These are phyloP conservation scores for Luscinia luscinia DNA, from an alignment of 2,797 vertebrate species.

Conservation along the genomic window DNA sequence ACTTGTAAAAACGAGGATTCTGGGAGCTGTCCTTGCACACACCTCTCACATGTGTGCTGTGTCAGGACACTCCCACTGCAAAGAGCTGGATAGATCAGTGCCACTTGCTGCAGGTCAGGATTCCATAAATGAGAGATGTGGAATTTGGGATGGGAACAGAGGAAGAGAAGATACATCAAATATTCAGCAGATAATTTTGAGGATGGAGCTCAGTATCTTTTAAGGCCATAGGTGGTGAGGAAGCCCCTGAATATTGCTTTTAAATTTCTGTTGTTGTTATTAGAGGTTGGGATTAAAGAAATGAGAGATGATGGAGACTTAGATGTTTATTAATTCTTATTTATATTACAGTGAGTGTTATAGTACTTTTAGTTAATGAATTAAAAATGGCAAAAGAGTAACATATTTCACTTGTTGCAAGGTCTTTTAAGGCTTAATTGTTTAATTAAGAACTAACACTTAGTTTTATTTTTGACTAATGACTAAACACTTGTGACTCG, in stretches of 20 bases:
- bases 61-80: not conserved
- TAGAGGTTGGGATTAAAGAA: no score
- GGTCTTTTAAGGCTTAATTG: no score
- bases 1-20: not conserved
- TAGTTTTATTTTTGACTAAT: no score
- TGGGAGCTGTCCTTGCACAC: not conserved
- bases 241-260: not conserved
- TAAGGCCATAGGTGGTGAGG: not conserved
- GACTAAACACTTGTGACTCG: no score
- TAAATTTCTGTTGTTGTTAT: no score
- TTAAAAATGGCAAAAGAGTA: no score
- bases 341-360: no score
- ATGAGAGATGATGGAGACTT: no score
- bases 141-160: not conserved
- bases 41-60: fast-evolving
- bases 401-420: no score
- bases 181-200: not conserved
- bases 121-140: fast-evolving
- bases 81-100: not conserved
- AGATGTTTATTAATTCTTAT: no score
- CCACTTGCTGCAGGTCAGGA: not conserved
- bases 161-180: not conserved
- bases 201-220: not conserved
- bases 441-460: no score
- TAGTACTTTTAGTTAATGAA: no score